phyloP scores from a whole-genome alignment of 2,888 invertebrate genomes.

The Ariolimax columbianus region DNA sequence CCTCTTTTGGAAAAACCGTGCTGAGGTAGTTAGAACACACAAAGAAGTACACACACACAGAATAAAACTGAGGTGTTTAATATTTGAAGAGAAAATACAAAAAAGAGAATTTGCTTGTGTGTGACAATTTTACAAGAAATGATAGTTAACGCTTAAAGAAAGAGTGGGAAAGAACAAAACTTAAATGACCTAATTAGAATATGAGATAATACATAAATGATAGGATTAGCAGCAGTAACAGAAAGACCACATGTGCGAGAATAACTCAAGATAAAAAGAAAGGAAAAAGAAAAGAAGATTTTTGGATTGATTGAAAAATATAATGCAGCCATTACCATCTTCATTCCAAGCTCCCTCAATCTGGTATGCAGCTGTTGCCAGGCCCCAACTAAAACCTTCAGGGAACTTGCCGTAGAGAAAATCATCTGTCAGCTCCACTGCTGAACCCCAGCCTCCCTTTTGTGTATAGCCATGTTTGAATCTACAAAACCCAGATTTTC shows the following conservation, averaged over 20 bases:
- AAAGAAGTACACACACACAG: too few relatives aligned
- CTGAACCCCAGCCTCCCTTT: conserved; percentile 64
- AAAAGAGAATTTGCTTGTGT: too few relatives aligned
- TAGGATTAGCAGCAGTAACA: not conserved
- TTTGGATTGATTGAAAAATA: too few relatives aligned
- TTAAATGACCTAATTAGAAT: not conserved
- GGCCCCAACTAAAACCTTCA: conserved; percentile 71
- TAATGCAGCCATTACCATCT: conserved; percentile 78
- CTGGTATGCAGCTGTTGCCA: conserved; percentile 82
- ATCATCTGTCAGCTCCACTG: conserved; percentile 56
- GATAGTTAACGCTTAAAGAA: not conserved
- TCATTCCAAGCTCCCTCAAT: conserved; percentile 84
- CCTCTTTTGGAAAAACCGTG: too few relatives aligned
- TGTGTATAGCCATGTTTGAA: conserved; percentile 59
- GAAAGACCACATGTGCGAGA: not conserved
- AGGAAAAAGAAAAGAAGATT: not conserved
- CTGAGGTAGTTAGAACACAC: too few relatives aligned
- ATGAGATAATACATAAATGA: not conserved
- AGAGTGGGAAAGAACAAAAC: not conserved
- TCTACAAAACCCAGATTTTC: not conserved
- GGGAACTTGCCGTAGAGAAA: conserved; percentile 68
- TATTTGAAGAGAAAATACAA: too few relatives aligned
- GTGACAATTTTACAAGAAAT: too few relatives aligned
- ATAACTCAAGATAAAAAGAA: not conserved
- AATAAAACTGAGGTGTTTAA: too few relatives aligned